phyloP scores from a whole-genome alignment of 2,888 invertebrate genomes.

The Leucophenga montana region DNA sequence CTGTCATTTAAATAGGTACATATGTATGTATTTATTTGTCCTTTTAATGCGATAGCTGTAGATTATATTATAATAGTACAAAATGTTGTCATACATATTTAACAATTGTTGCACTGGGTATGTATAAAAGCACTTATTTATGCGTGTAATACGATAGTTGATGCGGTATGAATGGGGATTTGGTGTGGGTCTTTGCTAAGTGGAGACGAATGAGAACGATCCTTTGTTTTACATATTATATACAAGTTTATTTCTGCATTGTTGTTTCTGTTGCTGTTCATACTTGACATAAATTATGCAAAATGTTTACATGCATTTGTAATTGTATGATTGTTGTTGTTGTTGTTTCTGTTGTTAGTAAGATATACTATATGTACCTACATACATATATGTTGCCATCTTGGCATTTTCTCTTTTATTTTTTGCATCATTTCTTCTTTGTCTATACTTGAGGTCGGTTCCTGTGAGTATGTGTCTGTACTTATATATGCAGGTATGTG shows the following conservation, averaged over 20 bases:
- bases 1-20: no score
- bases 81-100: constrained; percentile 40
- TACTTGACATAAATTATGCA: constrained; percentile 68
- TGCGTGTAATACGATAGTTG: no score
- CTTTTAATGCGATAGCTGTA: no score
- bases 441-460: not conserved
- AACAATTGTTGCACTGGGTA: constrained; percentile 67
- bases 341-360: constrained; percentile 43
- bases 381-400: constrained; percentile 21
- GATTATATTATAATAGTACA: no score
- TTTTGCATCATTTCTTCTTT: not conserved
- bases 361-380: no score
- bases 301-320: constrained; percentile 65
- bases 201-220: constrained; percentile 17
- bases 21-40: no score
- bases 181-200: constrained; percentile 25
- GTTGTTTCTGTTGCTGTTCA: constrained; percentile 48
- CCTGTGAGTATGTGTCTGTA: not conserved
- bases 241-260: constrained; percentile 19
- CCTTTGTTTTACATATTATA: constrained; percentile 36
- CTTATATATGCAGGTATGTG: no score
- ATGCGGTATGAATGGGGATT: constrained; percentile 30
- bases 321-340: constrained; percentile 55
- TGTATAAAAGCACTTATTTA: constrained; percentile 68
- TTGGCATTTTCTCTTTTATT: constrained; percentile 5